Percentiles rank a stretch among this genome's conserved stretches.
phyloP scores from a whole-genome alignment of 1,140 invertebrate species.

The Pogonognathellus flavescens region DNA sequence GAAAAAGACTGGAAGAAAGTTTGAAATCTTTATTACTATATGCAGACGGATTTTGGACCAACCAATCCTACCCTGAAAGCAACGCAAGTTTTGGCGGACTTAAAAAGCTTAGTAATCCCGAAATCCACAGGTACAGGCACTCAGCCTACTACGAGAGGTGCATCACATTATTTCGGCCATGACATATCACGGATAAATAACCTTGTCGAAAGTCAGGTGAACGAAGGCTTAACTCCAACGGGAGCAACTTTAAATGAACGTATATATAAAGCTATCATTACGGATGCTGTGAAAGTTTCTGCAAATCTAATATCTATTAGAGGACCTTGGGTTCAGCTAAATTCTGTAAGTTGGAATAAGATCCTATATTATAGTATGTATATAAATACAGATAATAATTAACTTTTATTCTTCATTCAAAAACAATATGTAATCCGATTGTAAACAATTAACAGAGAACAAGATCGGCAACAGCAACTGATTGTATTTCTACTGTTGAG shows the following conservation, averaged over 20 bases:
- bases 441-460: not conserved
- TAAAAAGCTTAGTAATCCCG: not conserved
- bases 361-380: too few relatives aligned
- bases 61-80: not conserved
- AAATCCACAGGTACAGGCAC: not conserved
- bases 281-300: not conserved
- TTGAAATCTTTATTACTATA: too few relatives aligned
- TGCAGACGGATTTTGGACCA: not conserved
- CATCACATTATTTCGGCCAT: conserved; percentile 49
- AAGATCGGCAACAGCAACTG: not conserved
- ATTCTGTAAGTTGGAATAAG: not conserved
- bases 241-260: not conserved
- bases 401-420: too few relatives aligned
- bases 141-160: not conserved
- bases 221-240: not conserved
- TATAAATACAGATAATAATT: too few relatives aligned
- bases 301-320: not conserved
- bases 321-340: conserved; percentile 23
- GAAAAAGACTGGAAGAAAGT: too few relatives aligned
- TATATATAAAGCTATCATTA: not conserved
- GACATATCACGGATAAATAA: conserved; percentile 23
- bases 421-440: too few relatives aligned
- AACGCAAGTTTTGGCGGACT: not conserved
- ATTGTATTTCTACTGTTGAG: not conserved
- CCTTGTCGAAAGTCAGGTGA: not conserved